Evolutionary conservation across 1,140 invertebrate genomes (phyloP), one percentile per base, ranked within the genome.

Genomic region (Monomorium pharaonis): DNA sequence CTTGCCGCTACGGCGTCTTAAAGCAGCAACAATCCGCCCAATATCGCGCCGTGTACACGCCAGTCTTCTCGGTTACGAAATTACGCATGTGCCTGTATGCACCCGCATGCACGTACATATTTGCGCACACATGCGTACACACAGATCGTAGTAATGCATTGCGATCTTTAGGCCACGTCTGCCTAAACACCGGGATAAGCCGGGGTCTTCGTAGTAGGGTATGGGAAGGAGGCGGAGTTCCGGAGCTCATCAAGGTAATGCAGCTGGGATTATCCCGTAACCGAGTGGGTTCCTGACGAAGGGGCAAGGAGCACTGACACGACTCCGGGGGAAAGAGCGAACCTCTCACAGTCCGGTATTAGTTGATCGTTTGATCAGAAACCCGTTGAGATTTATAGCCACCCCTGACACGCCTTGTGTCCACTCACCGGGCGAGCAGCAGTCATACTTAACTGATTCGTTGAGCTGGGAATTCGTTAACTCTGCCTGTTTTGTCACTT

Each of bases 201-300:
- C 33, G 78, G 21, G 21, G 24, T 44, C 58, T 63, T 63, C 30
- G 44, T 47, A 33, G n/a, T 9, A 21, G 44, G 33, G 27, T 14
- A n/a, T 21, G 42, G 37, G 88, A 85, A 91, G 85, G 86, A 69
- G 88, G 88, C 92, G 89, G 91, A 90, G 88, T 90, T 83, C 91
- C 90, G 89, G 92, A 94, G 92, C 94, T 95, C 94, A 95, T 94
- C 94, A 94, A 94, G 92, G 91, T 94, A 94, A 95, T 95, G 94
- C 94, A 94, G 92, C 93, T 94, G 93, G 93, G 93, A 94, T 94
- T 94, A 93, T 93, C 91, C 92, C 87, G 91, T 88, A 91, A 93
- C 84, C 90, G 87, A 90, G 91, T 78, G 62, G 78, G 91, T 92
- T 92, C 88, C 90, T 90, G 90, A 93, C 90, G 88, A 88, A 72